Evolutionary conservation across 2,797 vertebrate species (phyloP).

Genomic region (Hafferia zeledoni): DNA sequence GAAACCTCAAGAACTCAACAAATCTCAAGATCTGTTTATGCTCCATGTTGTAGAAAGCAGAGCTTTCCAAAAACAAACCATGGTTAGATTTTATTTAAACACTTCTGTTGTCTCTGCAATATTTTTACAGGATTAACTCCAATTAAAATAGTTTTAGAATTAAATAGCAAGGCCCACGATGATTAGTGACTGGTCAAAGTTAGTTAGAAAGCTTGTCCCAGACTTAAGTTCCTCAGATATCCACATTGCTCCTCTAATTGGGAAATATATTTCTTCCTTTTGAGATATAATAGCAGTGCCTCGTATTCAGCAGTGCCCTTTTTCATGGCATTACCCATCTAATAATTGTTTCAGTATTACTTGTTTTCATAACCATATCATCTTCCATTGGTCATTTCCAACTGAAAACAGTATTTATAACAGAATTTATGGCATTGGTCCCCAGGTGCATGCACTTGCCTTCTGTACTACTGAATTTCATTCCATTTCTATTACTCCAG

Average conservation of each 20-base stretch:
- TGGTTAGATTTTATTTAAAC: background rate
- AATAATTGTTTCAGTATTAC: background rate
- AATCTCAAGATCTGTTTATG: background rate
- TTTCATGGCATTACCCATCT: background rate
- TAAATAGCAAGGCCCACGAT: background rate
- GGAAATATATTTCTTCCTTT: background rate
- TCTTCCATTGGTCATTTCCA: background rate
- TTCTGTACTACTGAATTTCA: background rate
- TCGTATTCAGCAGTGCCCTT: background rate
- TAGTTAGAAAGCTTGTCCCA: background rate
- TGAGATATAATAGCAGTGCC: background rate
- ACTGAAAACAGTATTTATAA: background rate
- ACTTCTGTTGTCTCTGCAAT: background rate
- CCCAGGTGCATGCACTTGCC: background rate
- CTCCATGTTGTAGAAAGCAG: background rate
- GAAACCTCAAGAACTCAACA: background rate
- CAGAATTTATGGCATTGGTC: background rate
- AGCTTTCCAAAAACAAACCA: background rate
- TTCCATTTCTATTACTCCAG: background rate
- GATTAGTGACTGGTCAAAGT: background rate
- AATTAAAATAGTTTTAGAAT: background rate
- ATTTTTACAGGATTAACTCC: background rate
- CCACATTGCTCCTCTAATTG: background rate
- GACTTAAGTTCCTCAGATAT: background rate
- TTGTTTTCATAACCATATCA: background rate